Conservation (phyloP, 2,888 invertebrate species). For the Acleris cristana region DNA sequence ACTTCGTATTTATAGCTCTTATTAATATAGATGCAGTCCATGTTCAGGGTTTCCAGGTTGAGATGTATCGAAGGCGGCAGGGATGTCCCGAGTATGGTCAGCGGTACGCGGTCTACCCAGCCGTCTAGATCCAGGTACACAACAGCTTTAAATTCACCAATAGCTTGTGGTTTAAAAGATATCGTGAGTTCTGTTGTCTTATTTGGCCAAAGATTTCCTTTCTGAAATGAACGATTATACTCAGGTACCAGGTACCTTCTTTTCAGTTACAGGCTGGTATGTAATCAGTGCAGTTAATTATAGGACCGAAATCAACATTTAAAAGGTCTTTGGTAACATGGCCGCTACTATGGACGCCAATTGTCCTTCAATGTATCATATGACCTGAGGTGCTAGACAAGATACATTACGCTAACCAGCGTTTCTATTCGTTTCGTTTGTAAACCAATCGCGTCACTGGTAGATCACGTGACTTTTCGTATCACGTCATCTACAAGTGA, state of each 20-base stretch:
- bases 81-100: conserved; percentile 81
- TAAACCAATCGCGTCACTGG: no score
- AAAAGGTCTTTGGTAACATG: no score
- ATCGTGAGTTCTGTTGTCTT: conserved; percentile 78
- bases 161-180: conserved; percentile 81
- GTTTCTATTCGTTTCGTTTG: no score
- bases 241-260: no score
- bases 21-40: conserved; percentile 83
- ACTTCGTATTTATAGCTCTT: conserved; percentile 85
- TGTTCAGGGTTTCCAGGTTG: conserved; percentile 82
- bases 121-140: conserved; percentile 86
- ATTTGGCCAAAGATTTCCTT: conserved; percentile 84
- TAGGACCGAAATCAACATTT: no score
- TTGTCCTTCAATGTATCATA: no score
- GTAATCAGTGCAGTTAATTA: background rate
- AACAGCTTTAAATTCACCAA: conserved; percentile 74
- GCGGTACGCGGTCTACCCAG: conserved; percentile 72
- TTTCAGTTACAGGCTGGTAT: background rate
- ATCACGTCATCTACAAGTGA: no score
- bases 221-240: conserved; percentile 56
- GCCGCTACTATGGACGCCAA: no score
- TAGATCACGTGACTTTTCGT: no score
- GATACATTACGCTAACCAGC: no score
- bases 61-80: conserved; percentile 83
- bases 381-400: no score